Evolutionary conservation across 2,113 vertebrate genomes (phyloP).

Genomic region (Rhagologus leucostigma): DNA sequence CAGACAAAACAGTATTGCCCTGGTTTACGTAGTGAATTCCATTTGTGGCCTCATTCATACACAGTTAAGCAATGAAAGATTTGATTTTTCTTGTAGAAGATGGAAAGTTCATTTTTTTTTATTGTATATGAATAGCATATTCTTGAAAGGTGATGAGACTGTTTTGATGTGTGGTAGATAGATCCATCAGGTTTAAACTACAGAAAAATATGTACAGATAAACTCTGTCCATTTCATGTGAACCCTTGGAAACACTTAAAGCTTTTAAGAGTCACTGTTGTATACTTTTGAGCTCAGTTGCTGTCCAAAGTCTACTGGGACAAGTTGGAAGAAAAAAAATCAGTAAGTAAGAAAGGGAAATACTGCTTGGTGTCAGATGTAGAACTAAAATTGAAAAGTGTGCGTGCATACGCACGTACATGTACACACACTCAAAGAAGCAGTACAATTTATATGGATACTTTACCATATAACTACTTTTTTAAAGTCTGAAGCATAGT

Average conservation of each 20-base stretch:
- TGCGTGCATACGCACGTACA: fast-evolving
- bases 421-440: neutral
- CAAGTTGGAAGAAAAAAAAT: neutral
- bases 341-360: neutral
- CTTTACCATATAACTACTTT: neutral
- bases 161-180: neutral
- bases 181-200: neutral
- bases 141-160: neutral
- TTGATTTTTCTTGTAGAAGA: neutral
- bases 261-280: neutral
- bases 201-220: neutral
- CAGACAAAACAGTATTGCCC: neutral
- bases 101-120: constrained; percentile 23
- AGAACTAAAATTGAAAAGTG: neutral
- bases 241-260: neutral
- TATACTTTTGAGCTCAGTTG: neutral
- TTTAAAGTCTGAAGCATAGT: neutral
- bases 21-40: constrained; percentile 27
- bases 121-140: neutral
- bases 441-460: neutral
- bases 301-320: neutral
- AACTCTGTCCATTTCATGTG: neutral
- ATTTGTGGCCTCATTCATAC: neutral
- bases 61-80: neutral
- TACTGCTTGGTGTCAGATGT: neutral